phyloP scores from a whole-genome alignment of 2,113 vertebrate genomes.

The Aleadryas rufinucha region DNA sequence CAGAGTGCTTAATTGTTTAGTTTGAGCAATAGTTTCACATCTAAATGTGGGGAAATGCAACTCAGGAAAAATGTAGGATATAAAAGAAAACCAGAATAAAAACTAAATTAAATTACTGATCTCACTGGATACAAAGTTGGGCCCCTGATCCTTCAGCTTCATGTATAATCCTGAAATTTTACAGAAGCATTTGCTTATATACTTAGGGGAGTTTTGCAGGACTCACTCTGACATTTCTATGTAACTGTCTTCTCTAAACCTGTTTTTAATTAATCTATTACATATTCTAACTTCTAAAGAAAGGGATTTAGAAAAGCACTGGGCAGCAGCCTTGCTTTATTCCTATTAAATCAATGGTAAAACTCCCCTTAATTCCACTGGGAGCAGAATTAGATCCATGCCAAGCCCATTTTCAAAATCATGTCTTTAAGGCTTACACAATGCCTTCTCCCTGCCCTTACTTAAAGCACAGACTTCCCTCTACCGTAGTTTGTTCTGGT shows the following conservation, averaged over 20 bases:
- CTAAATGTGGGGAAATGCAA: not conserved
- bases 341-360: constrained; percentile 36
- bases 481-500: not conserved
- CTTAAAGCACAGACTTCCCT: not conserved
- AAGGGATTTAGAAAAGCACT: constrained; percentile 3
- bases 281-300: constrained; percentile 16
- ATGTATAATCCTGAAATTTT: not conserved
- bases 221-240: not conserved
- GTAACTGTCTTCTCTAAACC: not conserved
- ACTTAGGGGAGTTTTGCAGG: not conserved
- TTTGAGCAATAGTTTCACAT: not conserved
- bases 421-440: not conserved
- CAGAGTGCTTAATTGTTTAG: not conserved
- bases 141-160: not conserved
- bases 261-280: constrained; percentile 48
- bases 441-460: not conserved
- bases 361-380: not conserved
- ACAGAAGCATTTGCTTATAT: not conserved
- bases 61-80: not conserved
- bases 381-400: not conserved
- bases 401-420: not conserved
- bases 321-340: constrained; percentile 20
- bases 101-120: not conserved
- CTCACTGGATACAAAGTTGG: not conserved
- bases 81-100: not conserved